phyloP scores from a whole-genome alignment of 2,888 invertebrate species.

The Drosophila cracens region DNA sequence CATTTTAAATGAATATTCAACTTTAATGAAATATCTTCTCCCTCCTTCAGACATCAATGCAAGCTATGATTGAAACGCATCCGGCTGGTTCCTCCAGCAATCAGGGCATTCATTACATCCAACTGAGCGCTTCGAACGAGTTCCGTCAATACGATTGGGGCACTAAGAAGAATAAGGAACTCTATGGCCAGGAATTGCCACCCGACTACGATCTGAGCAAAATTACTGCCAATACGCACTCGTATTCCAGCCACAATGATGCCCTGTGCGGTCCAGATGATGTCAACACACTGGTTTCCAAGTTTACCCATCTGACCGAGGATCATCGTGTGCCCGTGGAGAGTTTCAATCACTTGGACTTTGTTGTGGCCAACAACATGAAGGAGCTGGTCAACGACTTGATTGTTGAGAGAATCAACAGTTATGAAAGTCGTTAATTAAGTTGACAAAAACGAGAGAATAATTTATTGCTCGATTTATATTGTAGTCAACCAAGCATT shows the following conservation, averaged over 20 bases:
- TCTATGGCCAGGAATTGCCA: slow-evolving; percentile 71
- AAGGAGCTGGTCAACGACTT: slow-evolving; percentile 74
- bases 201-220: slow-evolving; percentile 78
- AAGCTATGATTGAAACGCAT: slow-evolving; percentile 75
- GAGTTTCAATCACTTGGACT: slow-evolving; percentile 82
- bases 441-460: slow-evolving; percentile 8
- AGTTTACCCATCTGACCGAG: slow-evolving; percentile 60
- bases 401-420: slow-evolving; percentile 62
- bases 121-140: slow-evolving; percentile 62
- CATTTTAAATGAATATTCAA: neutral
- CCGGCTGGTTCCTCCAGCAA: slow-evolving; percentile 81
- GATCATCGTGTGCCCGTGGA: slow-evolving; percentile 76
- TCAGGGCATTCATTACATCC: slow-evolving; percentile 80
- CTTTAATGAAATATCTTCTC: neutral
- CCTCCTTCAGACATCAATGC: slow-evolving; percentile 62
- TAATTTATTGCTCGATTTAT: neutral
- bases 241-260: slow-evolving; percentile 79
- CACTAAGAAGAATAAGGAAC: slow-evolving; percentile 59
- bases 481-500: neutral
- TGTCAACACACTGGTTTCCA: slow-evolving; percentile 69
- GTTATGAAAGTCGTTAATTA: slow-evolving; percentile 45
- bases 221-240: slow-evolving; percentile 74
- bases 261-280: slow-evolving; percentile 75
- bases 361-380: slow-evolving; percentile 76
- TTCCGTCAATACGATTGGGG: slow-evolving; percentile 82